phyloP scores from a whole-genome alignment of 2,113 vertebrate species.

The Cromileptes altivelis region DNA sequence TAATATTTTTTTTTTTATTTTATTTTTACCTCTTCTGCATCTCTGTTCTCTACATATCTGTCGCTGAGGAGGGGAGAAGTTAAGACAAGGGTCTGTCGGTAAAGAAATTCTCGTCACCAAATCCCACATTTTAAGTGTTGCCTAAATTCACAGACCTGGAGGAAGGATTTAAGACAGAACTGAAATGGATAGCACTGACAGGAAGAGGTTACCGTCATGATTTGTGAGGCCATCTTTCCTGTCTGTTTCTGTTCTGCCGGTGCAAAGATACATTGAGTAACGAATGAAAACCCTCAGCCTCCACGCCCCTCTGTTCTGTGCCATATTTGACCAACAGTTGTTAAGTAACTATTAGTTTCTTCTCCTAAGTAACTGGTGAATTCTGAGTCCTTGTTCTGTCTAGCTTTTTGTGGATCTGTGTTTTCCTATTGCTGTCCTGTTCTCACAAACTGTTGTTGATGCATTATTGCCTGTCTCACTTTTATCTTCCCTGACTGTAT shows the following conservation, averaged over 20 bases:
- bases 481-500: slow-evolving; percentile 44
- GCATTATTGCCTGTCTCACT: slow-evolving; percentile 63
- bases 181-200: slow-evolving; percentile 8
- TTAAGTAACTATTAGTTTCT: slow-evolving; percentile 67
- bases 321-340: slow-evolving; percentile 70
- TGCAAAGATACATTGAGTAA: slow-evolving; percentile 18
- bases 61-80: slow-evolving; percentile 18
- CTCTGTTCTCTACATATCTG: slow-evolving; percentile 58
- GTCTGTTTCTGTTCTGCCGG: slow-evolving; percentile 25
- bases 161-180: slow-evolving; percentile 23
- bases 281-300: slow-evolving; percentile 45
- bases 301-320: slow-evolving; percentile 66
- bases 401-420: slow-evolving; percentile 76
- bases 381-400: slow-evolving; percentile 70
- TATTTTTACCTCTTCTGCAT: slow-evolving; percentile 47
- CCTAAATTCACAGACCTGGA: slow-evolving; percentile 44
- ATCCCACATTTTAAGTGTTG: slow-evolving; percentile 8
- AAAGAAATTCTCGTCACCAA: slow-evolving; percentile 26
- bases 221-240: background rate
- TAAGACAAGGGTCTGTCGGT: slow-evolving; percentile 48
- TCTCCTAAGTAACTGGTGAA: slow-evolving; percentile 66
- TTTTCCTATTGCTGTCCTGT: slow-evolving; percentile 69
- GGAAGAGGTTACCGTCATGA: background rate
- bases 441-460: slow-evolving; percentile 56
- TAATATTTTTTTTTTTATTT: slow-evolving; percentile 43